These are phyloP conservation scores for Lacerta viridis DNA, from an alignment of 2,797 vertebrate species.

Conservation along the genomic window DNA sequence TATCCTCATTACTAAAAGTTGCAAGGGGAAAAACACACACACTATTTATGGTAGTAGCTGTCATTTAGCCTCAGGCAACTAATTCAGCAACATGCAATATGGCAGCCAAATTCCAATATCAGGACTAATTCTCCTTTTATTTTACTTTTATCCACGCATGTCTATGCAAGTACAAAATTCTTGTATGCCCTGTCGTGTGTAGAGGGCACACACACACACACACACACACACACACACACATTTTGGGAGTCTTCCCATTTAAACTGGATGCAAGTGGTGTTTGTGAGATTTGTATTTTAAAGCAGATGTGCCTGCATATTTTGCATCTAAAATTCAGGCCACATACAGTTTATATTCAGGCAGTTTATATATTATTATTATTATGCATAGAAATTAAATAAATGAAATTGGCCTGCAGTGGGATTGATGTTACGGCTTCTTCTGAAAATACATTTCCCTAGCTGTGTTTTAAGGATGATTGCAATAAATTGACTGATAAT, in stretches of 20 bases:
- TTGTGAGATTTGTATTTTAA: not conserved
- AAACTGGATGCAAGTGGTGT: not conserved
- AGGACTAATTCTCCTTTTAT: not conserved
- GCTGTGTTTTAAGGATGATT: not conserved
- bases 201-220: not conserved
- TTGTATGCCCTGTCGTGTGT: not conserved
- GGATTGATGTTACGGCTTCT: not conserved
- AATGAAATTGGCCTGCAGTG: not conserved
- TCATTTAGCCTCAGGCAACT: slow-evolving; percentile 17
- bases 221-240: not conserved
- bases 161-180: not conserved
- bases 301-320: not conserved
- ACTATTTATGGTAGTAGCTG: not conserved
- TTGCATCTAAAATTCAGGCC: not conserved
- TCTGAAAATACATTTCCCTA: not conserved
- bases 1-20: slow-evolving; percentile 21
- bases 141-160: not conserved
- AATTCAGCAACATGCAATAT: not conserved
- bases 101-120: slow-evolving; percentile 6
- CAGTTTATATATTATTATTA: not conserved
- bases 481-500: not conserved
- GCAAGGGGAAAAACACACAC: not conserved
- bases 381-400: not conserved
- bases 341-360: too few relatives aligned
- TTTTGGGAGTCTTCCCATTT: not conserved